Evolutionary conservation across 2,113 vertebrate species (phyloP), one percentile per base, ranked within the genome.

Genomic region (Sylvietta virens): DNA sequence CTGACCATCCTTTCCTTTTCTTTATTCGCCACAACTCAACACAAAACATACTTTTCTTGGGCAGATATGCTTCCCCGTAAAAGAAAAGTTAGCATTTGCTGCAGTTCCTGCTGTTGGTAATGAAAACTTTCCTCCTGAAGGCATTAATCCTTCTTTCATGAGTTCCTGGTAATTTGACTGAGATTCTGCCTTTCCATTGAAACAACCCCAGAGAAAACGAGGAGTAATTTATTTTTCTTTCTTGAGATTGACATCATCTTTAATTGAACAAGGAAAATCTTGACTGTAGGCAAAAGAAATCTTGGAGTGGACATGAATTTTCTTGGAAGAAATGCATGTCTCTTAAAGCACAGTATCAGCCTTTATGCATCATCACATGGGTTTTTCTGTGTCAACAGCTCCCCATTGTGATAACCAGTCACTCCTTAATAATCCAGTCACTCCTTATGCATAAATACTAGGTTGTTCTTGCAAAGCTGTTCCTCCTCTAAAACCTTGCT

Each of bases 1-100:
- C 98, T 1, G 98, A 99, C 87, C 99, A 99, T 72, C 99, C 99
- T 26, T 99, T 99, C 97, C 78, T 99, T 57, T 99, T 99, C 97
- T 98, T 98, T 79, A 99, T 99, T 93, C 97, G 97, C 57, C 98
- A 99, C 95, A 99, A 99, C 24, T 92, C 97, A 67, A 98, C 98
- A 7, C 95, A 94, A 21, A 98, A 61, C 92, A 96, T 99, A 65
- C 97, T 99, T 31, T 99, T 99, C 96, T 37, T 99, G 1, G 99
- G 99, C 58, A 98, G 98, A 84, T 97, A 96, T 20, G 83, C 96
- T 58, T 98, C 98, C 54, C 98, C 98, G 2, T 98, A 71, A 57
- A 58, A 47, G 22, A 74, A 66, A 79, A 62, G 6, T 8, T 44
- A 3, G 28, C 37, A 44, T 28, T 30, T 77, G 33, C 67, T 73